Percentiles rank a stretch among this genome's conserved stretches.
phyloP scores from a whole-genome alignment of 2,888 invertebrate genomes.

The Panopea generosa region DNA sequence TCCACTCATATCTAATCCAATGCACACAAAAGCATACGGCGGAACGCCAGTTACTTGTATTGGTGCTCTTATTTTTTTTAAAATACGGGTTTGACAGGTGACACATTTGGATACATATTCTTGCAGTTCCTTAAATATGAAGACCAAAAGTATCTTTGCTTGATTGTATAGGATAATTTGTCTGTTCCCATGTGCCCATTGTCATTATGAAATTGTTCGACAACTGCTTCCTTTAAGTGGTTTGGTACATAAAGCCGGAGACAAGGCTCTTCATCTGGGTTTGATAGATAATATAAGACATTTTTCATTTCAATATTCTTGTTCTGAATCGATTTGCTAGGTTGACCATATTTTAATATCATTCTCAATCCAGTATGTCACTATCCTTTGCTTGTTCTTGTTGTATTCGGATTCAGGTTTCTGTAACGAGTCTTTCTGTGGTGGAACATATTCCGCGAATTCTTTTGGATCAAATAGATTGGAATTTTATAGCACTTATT shows the following conservation, averaged over 20 bases:
- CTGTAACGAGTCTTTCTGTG: no score
- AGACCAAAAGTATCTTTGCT: conserved; percentile 36
- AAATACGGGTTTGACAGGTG: conserved; percentile 24
- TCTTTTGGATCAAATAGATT: no score
- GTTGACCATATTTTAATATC: no score
- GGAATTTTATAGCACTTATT: no score
- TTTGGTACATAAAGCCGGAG: conserved; percentile 20
- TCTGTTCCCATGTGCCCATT: conserved; percentile 39
- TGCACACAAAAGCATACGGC: conserved; percentile 46
- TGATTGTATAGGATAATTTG: conserved; percentile 41
- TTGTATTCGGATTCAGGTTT: no score
- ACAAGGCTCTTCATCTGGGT: conserved; percentile 30
- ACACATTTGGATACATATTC: conserved; percentile 23
- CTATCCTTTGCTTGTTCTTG: no score
- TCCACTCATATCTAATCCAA: conserved; percentile 30
- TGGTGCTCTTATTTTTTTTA: conserved; percentile 22
- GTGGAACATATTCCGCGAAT: no score
- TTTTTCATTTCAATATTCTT: no score
- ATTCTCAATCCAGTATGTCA: no score
- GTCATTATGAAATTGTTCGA: conserved; percentile 39
- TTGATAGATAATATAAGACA: not conserved
- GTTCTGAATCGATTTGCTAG: no score
- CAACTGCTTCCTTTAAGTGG: conserved; percentile 5
- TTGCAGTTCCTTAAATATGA: conserved; percentile 25
- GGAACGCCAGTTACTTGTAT: conserved; percentile 51